These are phyloP conservation scores for Hirundo rustica DNA, from an alignment of 2,797 vertebrate genomes.

Conservation along the genomic window DNA sequence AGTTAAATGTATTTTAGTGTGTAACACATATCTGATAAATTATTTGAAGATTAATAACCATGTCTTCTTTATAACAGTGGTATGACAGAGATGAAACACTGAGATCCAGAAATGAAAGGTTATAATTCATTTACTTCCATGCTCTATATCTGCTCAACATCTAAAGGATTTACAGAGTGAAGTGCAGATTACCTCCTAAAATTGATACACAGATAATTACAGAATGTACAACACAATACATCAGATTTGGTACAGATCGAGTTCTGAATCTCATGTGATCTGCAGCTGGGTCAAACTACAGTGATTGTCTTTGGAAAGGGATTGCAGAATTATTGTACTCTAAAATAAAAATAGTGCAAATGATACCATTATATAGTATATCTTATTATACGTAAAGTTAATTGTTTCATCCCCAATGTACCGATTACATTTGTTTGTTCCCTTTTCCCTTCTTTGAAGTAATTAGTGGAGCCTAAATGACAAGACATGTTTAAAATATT, in stretches of 20 bases:
- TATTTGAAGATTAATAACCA: constrained; percentile 73
- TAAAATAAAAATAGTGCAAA: not conserved
- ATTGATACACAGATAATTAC: not conserved
- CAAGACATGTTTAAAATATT: not conserved
- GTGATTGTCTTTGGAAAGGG: not conserved
- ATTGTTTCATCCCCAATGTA: not conserved
- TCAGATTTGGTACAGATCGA: not conserved
- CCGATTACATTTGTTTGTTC: not conserved
- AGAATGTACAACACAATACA: not conserved
- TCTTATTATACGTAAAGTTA: not conserved
- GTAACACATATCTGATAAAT: constrained; percentile 69
- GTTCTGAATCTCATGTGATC: not conserved
- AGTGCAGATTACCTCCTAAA: not conserved
- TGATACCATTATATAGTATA: not conserved
- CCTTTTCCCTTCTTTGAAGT: not conserved
- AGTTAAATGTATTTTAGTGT: constrained; percentile 49
- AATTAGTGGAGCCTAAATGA: not conserved
- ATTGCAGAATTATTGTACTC: not conserved
- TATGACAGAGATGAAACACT: constrained; percentile 64
- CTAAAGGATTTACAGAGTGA: constrained; percentile 60
- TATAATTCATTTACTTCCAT: constrained; percentile 67
- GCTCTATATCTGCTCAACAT: constrained; percentile 24
- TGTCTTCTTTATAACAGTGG: constrained; percentile 51
- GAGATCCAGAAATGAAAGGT: constrained; percentile 48
- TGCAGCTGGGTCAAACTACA: not conserved